Percentiles rank a stretch among this genome's conserved stretches.
Conservation (phyloP, 1,140 invertebrate genomes). For the Eueides isabella region DNA sequence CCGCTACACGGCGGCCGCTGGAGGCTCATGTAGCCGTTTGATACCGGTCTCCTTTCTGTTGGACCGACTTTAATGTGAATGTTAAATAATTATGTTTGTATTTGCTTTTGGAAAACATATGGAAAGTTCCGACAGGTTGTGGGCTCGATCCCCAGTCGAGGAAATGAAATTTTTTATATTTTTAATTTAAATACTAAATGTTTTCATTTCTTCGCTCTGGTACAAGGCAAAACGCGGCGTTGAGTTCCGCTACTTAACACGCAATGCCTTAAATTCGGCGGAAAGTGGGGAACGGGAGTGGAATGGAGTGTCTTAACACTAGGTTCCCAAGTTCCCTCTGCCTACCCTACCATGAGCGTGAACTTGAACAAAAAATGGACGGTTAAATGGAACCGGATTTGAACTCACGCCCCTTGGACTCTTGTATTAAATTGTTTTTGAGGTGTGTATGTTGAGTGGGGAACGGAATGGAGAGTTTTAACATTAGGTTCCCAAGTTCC, state of each 20-base stretch:
- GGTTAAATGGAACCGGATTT: no score
- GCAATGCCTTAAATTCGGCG: no score
- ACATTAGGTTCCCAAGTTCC: no score
- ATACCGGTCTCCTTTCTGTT: slow-evolving; percentile 74
- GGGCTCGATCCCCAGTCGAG: not conserved
- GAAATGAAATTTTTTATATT: not conserved
- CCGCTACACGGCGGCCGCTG: slow-evolving; percentile 71
- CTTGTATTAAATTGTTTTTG: no score
- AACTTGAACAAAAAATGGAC: no score
- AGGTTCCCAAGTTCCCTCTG: not conserved
- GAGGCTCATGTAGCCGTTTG: slow-evolving; percentile 81
- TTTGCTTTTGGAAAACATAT: no score
- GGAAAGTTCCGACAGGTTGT: not conserved
- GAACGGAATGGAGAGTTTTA: no score
- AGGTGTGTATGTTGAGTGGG: no score
- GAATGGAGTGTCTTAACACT: not conserved
- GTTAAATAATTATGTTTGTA: no score
- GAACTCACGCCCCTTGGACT: no score
- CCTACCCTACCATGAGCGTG: not conserved
- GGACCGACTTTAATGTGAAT: not conserved
- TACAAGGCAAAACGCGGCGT: not conserved
- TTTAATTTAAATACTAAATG: not conserved
- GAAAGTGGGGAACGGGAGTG: no score
- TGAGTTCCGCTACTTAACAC: not conserved
- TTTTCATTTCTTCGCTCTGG: not conserved